Evolutionary conservation across 2,797 vertebrate genomes (phyloP).

Genomic region (Myotis vivesi): DNA sequence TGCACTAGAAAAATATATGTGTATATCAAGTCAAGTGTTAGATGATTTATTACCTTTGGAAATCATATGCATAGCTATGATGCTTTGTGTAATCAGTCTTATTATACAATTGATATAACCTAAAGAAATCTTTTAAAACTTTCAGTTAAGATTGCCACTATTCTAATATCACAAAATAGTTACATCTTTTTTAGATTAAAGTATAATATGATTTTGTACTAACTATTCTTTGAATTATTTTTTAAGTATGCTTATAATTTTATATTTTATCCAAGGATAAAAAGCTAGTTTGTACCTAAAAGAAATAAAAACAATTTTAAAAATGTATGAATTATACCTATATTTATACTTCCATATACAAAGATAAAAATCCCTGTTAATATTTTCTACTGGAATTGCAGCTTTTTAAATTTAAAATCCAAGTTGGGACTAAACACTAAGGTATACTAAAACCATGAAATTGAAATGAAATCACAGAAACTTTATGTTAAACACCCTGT

Average conservation of each 20-base stretch:
- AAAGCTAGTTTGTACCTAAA: not conserved
- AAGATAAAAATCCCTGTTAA: not conserved
- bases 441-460: not conserved
- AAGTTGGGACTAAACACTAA: not conserved
- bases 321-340: not conserved
- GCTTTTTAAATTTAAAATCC: not conserved
- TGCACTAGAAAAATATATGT: not conserved
- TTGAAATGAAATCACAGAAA: not conserved
- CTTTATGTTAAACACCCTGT: not conserved
- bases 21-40: not conserved
- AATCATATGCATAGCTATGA: not conserved
- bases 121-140: constrained; percentile 45
- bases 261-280: not conserved
- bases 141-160: not conserved
- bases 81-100: not conserved
- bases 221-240: not conserved
- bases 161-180: not conserved
- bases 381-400: not conserved
- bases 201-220: not conserved
- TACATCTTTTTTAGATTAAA: not conserved
- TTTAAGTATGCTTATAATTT: not conserved
- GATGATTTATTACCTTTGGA: not conserved
- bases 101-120: not conserved
- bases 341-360: not conserved
- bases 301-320: not conserved